phyloP scores from a whole-genome alignment of 2,113 vertebrate genomes.

The Probosciger aterrimus region DNA sequence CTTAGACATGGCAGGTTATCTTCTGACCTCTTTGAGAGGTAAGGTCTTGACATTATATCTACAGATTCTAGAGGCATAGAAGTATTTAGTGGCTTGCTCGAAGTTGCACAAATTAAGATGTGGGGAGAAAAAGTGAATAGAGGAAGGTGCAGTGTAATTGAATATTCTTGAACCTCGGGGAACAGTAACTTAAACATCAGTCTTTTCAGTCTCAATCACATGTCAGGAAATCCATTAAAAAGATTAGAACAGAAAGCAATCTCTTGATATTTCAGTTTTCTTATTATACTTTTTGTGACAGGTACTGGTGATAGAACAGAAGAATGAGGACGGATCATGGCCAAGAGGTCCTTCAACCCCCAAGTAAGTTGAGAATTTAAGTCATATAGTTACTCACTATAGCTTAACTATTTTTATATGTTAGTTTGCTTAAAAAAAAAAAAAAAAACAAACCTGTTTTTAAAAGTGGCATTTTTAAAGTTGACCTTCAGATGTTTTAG shows the following conservation, averaged over 20 bases:
- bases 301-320: conserved; percentile 99
- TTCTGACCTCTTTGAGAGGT: background rate
- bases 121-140: background rate
- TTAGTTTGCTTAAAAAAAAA: background rate
- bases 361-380: conserved; percentile 84
- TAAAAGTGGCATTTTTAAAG: background rate
- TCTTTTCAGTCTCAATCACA: background rate
- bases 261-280: background rate
- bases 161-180: background rate
- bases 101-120: background rate
- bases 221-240: background rate
- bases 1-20: background rate
- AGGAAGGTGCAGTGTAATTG: background rate
- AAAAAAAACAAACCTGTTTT: background rate
- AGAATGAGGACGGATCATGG: conserved; percentile 95
- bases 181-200: background rate
- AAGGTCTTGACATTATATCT: background rate
- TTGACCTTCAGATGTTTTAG: background rate
- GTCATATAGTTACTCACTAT: background rate
- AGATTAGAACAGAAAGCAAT: background rate
- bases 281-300: conserved; percentile 57
- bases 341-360: conserved; percentile 90
- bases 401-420: background rate
- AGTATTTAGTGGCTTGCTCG: background rate
- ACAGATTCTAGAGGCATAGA: background rate